Base-by-base conservation (phyloP, 2,888 invertebrate genomes). In the Calliopum simillimum region DNA sequence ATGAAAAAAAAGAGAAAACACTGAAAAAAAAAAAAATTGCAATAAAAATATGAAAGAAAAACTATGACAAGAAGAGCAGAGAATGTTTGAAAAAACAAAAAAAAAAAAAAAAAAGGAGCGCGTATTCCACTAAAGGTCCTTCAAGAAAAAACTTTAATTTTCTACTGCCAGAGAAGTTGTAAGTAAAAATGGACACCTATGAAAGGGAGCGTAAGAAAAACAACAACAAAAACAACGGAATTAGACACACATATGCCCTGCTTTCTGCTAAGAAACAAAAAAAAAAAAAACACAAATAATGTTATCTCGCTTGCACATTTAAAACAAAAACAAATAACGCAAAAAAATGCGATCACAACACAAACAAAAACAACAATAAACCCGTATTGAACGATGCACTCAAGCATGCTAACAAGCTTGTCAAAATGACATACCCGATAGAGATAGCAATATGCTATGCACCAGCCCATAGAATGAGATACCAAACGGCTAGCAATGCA, bases 381-480 rank as follows among this genome's bases (percentile, higher is more conserved):
- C 16, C 46, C 78, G 78, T 79, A 81, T 82, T 80, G 81, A 81
- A 81, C 79, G 77, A 77, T 78, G 79, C 78, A 80, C 79, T 79
- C 79, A 79, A 79, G 81, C 80, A 75, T 79, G 80, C 77, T 56
- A 76, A 75, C 67, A 41, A 67, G 67, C 47, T 59, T 59, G 59
- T 67, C 67, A 49, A 33, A 67, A 33, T 67, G 49, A 53, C 64
- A 64, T 21, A 23, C 21, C 23, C 11, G 41, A 49, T 44, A 62
- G 53, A 2, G 47, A 55, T 44, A 62, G 8, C 33, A 33, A 8
- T 33, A 33, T n/a, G 33, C 33, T 33, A 8, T 8, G 8, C 33
- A 33, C 8, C 33, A 33, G 33, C 33, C 8, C 8, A 33, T 8
- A 8, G 33, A 33, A 8, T 33, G 33, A 33, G 33, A 33, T 33